Base-by-base conservation (phyloP, 2,888 invertebrate genomes). In the Stenichneumon culpator region DNA sequence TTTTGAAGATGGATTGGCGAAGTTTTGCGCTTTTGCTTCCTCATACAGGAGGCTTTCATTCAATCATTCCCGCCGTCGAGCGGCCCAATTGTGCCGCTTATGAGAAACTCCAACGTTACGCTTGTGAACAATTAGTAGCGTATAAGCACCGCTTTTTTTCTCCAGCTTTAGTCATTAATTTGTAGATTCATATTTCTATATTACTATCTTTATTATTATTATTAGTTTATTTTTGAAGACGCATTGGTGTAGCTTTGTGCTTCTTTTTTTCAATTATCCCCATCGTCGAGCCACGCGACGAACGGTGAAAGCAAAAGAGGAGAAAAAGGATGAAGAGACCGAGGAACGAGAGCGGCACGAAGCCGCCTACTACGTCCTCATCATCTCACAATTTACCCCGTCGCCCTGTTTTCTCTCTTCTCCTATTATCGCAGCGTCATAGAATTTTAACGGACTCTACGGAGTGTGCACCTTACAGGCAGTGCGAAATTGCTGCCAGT, bases 301-400 rank as follows among this genome's bases (percentile, higher is more conserved):
- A 54, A 67, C 39, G 52, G 39, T 39, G 54, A n/a, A 67, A 54
- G 67, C 54, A 25, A 57, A 67, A 52, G 67, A 67, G 50, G 22
- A 65, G 44, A 28, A 50, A 65, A 32, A 25, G 19, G 4, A 65
- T 36, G 65, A 65, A 65, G 63, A 50, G 52, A 36, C 25, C 63
- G 63, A 52, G 65, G 50, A 75, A 60, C 57, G 57, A 39, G 57
- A 57, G 28, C 44, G n/a, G 57, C 72, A 44, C 22, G 25, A 57
- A 57, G 36, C 57, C 7, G 16, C 72, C 52, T 67, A 39, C 77
- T 77, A 54, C 44, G 54, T 81, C 69, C 83, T 79, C 74, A 83
- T 83, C 70, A 79, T 81, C 79, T 68, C 11, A 54, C 72, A 81
- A 82, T 84, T 81, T 86, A 82, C 82, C 67, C 36, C 79, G 16